Evolutionary conservation across 2,113 vertebrate species (phyloP), one percentile per base, ranked within the genome.

Genomic region (Dermatemys mawii): DNA sequence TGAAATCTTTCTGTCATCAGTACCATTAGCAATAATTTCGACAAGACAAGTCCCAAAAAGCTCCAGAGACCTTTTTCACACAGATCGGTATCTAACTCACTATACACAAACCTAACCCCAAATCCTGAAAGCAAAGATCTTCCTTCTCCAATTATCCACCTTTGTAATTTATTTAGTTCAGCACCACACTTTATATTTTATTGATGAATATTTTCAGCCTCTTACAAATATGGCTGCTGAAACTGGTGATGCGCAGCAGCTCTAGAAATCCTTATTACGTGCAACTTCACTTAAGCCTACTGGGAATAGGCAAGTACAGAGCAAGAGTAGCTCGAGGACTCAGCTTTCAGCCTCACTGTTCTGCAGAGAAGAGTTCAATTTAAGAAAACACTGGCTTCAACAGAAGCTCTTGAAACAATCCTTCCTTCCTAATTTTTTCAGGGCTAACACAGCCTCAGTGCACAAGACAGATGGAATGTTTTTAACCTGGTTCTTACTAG

Each of bases 91-190:
- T 32, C 83, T 60, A 90, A 90, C 83, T 19, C 10, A 78, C 22
- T 44, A 44, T 44, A 75, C n/a, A 44, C 24, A 38, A 75, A 44
- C 70, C 11, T 75, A 75, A 94, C 35, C 51, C 51, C 51, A 4
- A 12, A 22, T 63, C 81, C 85, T 91, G 60, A 44, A 73, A 16
- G 70, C 3, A 13, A 35, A 32, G 49, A 70, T 29, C 49, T 63
- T 88, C 86, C 81, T 93, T 87, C 55, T 84, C 35, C 44, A 95
- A 41, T 83, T 79, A 86, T 93, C 92, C 92, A 81, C 26, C 50
- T 83, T 78, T 90, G 38, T 60, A 24, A 81, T 87, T 92, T 85
- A 92, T 87, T 93, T 88, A 80, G n/a, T 93, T 86, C 75, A 78
- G 84, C 38, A 82, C 35, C 75, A 78, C 67, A 75, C 57, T 54